Evolutionary conservation across 2,888 invertebrate species (phyloP), one percentile per base, ranked within the genome.

Genomic region (Yponomeuta evonymella): DNA sequence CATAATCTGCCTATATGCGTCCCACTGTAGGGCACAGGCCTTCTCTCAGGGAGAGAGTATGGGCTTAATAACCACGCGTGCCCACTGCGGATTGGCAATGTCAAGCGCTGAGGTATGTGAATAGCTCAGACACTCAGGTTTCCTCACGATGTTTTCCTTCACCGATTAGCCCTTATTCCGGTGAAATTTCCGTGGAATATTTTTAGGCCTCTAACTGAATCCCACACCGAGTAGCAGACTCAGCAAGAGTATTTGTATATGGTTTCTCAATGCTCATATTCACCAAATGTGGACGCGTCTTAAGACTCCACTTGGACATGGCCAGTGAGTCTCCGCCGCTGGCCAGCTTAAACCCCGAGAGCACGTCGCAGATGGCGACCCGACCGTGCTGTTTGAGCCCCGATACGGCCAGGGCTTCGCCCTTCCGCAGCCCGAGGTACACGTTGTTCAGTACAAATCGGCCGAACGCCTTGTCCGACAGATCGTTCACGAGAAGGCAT

Each of bases 371-470:
- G 11, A 90, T 75, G 2, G 76, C 72, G 43, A 76, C 36, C 12
- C 89, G 79, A 0, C 87, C 90, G 70, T 87, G 86, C 1, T 76
- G 75, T 73, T 79, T 78, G n/a, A 86, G 75, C 0, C 90, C 89
- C 0, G 87, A 80, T 9, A 90, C 65, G 0, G 87, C 88, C 15
- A 88, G n/a, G 0, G 81, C 84, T 69, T 88, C 83, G 0, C 90
- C 90, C 70, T 80, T 84, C 0, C 79, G 81, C 10, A 90, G n/a
- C 0, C 89, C 88, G 1, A 90, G 74, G 73, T 79, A 80, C 2
- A 89, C 72, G 70, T 84, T 77, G 29, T 77, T 77, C 0, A 88
- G 73, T 0, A 73, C 69, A 72, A 79, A 84, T 1, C 73, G 12
- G 2, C 83, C 82, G 0, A 62, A 64, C 2, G 72, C 12, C 48